A percentile compares a stretch with the other conserved stretches of the same genome.
phyloP scores from a whole-genome alignment of 2,888 invertebrate species.

The Lasioglossum malachurum region DNA sequence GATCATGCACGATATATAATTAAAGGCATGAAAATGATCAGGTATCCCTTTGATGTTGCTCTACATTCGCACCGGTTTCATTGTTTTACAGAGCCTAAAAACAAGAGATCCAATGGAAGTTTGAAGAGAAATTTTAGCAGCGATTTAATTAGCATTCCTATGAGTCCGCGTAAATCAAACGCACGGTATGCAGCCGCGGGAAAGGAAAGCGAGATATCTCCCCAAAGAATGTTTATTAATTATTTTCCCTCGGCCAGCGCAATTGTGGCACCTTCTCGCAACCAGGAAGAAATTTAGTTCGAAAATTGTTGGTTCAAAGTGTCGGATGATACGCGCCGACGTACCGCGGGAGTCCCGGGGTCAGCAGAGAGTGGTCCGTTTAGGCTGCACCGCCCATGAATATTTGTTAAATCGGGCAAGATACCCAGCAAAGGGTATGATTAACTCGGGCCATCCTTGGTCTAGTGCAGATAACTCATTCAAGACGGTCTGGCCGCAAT shows the following conservation, averaged over 20 bases:
- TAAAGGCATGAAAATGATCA: neutral
- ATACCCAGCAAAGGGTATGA: slow-evolving; percentile 31
- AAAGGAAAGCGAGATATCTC: slow-evolving; percentile 70
- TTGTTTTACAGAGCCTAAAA: neutral
- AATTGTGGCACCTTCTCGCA: slow-evolving; percentile 11
- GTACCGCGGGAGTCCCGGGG: neutral
- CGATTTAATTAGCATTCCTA: slow-evolving; percentile 84
- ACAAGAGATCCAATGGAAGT: slow-evolving; percentile 72
- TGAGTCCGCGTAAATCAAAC: slow-evolving; percentile 74
- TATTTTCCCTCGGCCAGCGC: slow-evolving; percentile 64
- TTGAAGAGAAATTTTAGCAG: slow-evolving; percentile 82
- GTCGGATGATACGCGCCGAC: neutral
- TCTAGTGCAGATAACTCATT: slow-evolving; percentile 70
- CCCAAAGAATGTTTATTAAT: slow-evolving; percentile 81
- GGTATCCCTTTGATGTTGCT: neutral
- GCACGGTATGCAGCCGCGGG: slow-evolving; percentile 64
- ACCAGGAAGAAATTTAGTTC: neutral
- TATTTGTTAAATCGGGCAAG: slow-evolving; percentile 24
- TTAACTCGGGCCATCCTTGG: slow-evolving; percentile 40
- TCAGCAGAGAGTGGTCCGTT: neutral
- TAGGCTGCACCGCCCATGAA: slow-evolving; percentile 14
- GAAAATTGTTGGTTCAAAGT: neutral
- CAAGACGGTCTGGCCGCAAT: slow-evolving; percentile 71
- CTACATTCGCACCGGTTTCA: neutral
- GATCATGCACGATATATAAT: neutral